Percentiles rank a stretch among this genome's conserved stretches.
Evolutionary conservation across 2,113 vertebrate genomes (phyloP).

Genomic region (Piprites chloris): DNA sequence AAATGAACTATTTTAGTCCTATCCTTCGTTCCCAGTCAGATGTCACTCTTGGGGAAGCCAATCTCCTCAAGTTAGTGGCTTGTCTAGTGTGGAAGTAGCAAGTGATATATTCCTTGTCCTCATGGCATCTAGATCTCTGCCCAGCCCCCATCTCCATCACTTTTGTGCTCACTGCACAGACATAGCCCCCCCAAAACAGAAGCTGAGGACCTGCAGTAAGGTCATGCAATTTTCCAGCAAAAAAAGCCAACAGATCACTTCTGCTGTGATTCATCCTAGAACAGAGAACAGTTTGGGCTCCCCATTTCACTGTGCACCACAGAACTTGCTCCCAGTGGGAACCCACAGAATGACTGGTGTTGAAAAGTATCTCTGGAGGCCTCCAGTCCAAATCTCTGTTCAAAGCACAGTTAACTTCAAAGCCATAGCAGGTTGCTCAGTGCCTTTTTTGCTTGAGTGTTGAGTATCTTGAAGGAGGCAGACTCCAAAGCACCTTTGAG

Average conservation of each 20-base stretch:
- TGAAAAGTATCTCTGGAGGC: neutral
- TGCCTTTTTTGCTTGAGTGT: accelerated
- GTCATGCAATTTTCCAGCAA: neutral
- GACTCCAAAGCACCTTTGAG: neutral
- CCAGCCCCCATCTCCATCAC: neutral
- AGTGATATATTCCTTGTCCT: neutral
- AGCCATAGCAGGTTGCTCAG: neutral
- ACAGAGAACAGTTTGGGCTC: neutral
- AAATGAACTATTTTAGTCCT: neutral
- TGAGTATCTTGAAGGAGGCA: neutral
- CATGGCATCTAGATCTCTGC: neutral
- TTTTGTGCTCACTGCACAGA: neutral
- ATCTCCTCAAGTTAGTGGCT: neutral
- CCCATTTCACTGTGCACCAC: neutral
- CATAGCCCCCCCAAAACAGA: neutral
- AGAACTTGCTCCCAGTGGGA: neutral
- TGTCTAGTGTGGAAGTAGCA: neutral
- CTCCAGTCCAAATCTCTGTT: neutral
- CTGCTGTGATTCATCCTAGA: neutral
- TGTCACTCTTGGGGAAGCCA: neutral
- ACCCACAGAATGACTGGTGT: neutral
- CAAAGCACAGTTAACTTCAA: neutral
- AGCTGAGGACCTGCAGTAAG: neutral
- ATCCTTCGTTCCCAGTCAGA: neutral
- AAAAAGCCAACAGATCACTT: neutral